Percentiles rank a stretch among this genome's conserved stretches.
phyloP scores from a whole-genome alignment of 2,797 vertebrate species.

The Mus minutoides region DNA sequence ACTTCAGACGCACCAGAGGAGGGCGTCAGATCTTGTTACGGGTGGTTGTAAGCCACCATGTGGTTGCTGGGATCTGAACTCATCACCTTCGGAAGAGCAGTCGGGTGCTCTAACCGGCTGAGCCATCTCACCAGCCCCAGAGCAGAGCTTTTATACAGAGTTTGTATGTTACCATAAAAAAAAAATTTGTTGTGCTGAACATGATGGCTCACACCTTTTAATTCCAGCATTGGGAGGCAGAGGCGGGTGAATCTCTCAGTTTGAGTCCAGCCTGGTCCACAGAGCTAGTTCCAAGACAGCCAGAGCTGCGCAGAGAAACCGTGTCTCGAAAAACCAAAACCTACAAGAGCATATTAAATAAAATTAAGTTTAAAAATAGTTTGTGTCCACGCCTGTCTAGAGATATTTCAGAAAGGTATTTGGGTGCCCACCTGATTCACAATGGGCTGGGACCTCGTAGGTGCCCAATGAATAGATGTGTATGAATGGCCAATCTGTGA shows the following conservation, averaged over 20 bases:
- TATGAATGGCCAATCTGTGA: background rate
- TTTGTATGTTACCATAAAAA: background rate
- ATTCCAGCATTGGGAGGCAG: background rate
- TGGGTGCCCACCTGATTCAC: background rate
- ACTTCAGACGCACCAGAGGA: no score
- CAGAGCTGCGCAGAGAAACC: no score
- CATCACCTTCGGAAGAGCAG: no score
- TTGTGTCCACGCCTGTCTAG: background rate
- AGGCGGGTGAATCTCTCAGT: background rate
- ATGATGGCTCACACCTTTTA: no score
- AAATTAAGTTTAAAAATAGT: background rate
- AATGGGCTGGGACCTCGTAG: background rate
- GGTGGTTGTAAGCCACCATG: no score
- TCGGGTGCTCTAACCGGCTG: no score
- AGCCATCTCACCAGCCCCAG: no score
- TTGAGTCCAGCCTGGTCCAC: background rate
- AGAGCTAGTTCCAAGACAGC: background rate
- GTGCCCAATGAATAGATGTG: background rate
- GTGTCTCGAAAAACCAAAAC: background rate
- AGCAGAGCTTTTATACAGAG: background rate
- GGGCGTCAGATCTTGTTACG: no score
- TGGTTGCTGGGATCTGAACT: no score
- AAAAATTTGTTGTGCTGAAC: background rate
- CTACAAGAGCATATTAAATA: background rate
- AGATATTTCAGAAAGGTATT: background rate